A percentile compares a stretch with the other conserved stretches of the same genome.
Conservation (phyloP, 2,888 invertebrate genomes). For the Rhagium mordax region DNA sequence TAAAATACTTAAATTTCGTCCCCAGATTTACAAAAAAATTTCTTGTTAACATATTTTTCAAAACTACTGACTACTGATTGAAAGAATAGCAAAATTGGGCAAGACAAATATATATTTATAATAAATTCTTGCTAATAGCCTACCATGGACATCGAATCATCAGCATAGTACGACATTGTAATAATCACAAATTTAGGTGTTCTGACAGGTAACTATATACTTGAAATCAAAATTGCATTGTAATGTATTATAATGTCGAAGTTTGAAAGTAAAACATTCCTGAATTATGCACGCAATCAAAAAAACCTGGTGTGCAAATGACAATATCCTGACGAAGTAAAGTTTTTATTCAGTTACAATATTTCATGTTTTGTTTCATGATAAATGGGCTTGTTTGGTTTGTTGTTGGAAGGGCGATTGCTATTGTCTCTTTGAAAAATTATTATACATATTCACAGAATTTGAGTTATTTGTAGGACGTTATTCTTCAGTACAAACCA, state of each 20-base stretch:
- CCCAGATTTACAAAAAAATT: too few relatives aligned
- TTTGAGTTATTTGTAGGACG: constrained; percentile 3
- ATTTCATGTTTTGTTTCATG: constrained; percentile 24
- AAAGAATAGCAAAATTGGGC: too few relatives aligned
- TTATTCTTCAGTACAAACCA: background rate
- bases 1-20: too few relatives aligned
- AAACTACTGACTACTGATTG: too few relatives aligned
- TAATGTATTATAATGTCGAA: background rate
- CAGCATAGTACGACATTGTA: too few relatives aligned
- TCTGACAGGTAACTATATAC: background rate
- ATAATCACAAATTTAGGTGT: too few relatives aligned
- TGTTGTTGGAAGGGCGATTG: background rate
- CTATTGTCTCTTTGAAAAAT: constrained; percentile 27
- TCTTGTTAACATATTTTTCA: too few relatives aligned
- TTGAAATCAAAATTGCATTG: constrained; percentile 13
- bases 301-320: background rate
- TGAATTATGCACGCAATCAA: background rate
- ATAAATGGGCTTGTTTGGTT: constrained; percentile 15
- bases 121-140: too few relatives aligned
- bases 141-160: too few relatives aligned
- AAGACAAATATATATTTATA: too few relatives aligned
- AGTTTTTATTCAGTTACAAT: constrained; percentile 6
- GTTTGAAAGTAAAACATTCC: background rate
- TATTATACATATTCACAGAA: constrained; percentile 7
- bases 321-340: background rate